These are phyloP conservation scores for Sipha flava DNA, from an alignment of 1,140 invertebrate species.

Conservation along the genomic window DNA sequence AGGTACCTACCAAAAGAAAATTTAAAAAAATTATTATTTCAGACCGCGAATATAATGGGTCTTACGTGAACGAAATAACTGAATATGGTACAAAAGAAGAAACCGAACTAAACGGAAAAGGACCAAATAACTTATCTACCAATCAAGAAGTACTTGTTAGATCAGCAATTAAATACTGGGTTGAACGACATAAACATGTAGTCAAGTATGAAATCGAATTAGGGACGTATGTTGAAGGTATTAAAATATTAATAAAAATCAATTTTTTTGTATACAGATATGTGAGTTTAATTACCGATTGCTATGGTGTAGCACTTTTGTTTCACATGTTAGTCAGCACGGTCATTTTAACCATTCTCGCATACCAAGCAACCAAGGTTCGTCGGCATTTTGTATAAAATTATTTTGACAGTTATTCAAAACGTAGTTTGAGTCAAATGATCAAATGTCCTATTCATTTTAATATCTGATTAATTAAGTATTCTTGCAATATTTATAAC, in stretches of 20 bases:
- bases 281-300: constrained; percentile 66
- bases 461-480: not conserved
- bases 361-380: constrained; percentile 77
- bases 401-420: not conserved
- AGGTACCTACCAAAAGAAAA: no score
- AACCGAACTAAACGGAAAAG: not conserved
- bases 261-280: constrained; percentile 49
- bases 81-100: not conserved
- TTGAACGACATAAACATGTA: no score
- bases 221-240: not conserved
- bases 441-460: not conserved
- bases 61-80: not conserved
- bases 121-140: constrained; percentile 60
- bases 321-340: constrained; percentile 76
- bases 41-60: not conserved
- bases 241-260: not conserved
- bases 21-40: no score
- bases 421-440: not conserved
- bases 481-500: not conserved
- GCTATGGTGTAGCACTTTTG: constrained; percentile 66
- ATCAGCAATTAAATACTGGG: constrained; percentile 49
- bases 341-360: constrained; percentile 67
- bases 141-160: constrained; percentile 72
- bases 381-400: constrained; percentile 22
- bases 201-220: not conserved